A percentile compares a stretch with the other conserved stretches of the same genome.
Evolutionary conservation across 2,888 invertebrate species (phyloP).

Genomic region (Octodonta nipae): DNA sequence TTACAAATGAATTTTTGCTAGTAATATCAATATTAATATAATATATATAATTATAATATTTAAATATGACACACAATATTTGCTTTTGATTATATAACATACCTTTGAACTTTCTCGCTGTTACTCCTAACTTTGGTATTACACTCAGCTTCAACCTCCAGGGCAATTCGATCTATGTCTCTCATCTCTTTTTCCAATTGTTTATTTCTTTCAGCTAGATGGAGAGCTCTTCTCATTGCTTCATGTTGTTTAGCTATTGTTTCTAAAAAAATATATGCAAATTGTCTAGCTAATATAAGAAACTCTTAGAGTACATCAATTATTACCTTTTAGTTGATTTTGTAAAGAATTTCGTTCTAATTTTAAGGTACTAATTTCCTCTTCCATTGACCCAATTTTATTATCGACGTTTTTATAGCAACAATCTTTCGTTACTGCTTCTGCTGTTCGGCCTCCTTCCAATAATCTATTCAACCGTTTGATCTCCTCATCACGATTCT

Average conservation of each 20-base stretch:
- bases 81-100: slow-evolving; percentile 5
- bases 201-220: slow-evolving; percentile 60
- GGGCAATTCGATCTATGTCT: slow-evolving; percentile 59
- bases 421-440: slow-evolving; percentile 51
- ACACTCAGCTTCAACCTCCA: slow-evolving; percentile 64
- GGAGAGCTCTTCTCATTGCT: slow-evolving; percentile 63
- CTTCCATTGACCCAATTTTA: slow-evolving; percentile 35
- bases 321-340: slow-evolving; percentile 38
- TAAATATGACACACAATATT: neutral
- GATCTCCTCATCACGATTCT: slow-evolving; percentile 56
- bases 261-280: slow-evolving; percentile 27
- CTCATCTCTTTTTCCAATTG: slow-evolving; percentile 55
- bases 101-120: slow-evolving; percentile 37
- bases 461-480: slow-evolving; percentile 51
- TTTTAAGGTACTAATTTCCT: slow-evolving; percentile 45
- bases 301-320: slow-evolving; percentile 2
- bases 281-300: neutral
- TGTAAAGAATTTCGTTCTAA: slow-evolving; percentile 47
- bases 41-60: slow-evolving; percentile 4
- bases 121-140: slow-evolving; percentile 53
- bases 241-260: slow-evolving; percentile 60
- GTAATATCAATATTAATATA: too few species aligned
- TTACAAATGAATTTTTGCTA: too few species aligned
- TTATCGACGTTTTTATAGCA: slow-evolving; percentile 45
- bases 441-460: slow-evolving; percentile 54